Evolutionary conservation across 2,113 vertebrate genomes (phyloP).

Genomic region (Bos indicus): DNA sequence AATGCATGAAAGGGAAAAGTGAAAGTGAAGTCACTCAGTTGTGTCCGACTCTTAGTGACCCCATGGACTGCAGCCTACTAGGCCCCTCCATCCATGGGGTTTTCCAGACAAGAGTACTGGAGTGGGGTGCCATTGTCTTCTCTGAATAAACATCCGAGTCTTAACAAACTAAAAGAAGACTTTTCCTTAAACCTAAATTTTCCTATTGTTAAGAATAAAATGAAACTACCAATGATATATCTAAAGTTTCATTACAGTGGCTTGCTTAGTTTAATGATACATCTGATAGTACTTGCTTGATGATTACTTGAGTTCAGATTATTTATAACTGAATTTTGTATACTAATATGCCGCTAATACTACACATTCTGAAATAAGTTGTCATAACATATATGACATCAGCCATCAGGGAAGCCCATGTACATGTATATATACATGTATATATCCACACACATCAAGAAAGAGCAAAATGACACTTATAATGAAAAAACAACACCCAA

Average conservation of each 20-base stretch:
- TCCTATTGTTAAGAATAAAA: neutral
- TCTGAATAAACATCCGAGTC: neutral
- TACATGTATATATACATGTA: neutral
- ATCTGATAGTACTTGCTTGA: neutral
- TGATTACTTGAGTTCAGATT: neutral
- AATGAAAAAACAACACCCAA: neutral
- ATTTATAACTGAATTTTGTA: neutral
- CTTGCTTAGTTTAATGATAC: neutral
- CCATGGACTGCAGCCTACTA: no score
- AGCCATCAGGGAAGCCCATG: neutral
- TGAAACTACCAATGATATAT: neutral
- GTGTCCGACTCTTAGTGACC: fast-evolving
- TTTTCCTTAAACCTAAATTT: neutral
- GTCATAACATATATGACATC: neutral
- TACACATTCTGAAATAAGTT: neutral
- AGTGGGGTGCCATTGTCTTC: no score
- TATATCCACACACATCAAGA: neutral
- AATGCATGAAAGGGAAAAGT: no score
- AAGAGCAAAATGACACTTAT: neutral
- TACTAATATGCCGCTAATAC: neutral
- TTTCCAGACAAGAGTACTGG: no score
- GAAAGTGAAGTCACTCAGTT: no score
- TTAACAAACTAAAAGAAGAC: neutral
- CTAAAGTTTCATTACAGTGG: neutral
- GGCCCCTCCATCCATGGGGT: no score